Evolutionary conservation across 2,113 vertebrate species (phyloP).

Genomic region (Aldabrachelys gigantea): DNA sequence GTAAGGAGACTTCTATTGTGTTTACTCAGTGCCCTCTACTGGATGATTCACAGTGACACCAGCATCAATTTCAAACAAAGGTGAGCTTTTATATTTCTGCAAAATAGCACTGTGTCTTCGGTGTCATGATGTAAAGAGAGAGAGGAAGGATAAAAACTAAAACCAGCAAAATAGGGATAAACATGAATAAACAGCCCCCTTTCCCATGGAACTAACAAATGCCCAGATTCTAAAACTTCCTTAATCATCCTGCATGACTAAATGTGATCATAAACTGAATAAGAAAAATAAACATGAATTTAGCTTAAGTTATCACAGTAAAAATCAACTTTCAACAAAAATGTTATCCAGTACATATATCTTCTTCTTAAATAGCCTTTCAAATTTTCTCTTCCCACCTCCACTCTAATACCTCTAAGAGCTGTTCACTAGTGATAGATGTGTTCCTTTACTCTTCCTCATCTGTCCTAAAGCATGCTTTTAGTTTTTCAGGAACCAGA

Average conservation of each 20-base stretch:
- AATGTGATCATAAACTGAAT: constrained; percentile 56
- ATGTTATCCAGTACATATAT: not conserved
- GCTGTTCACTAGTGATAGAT: not conserved
- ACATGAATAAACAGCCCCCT: constrained; percentile 36
- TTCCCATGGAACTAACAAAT: constrained; percentile 15
- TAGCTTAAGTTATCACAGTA: constrained; percentile 54
- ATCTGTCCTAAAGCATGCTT: constrained; percentile 1
- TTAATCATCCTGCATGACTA: constrained; percentile 19
- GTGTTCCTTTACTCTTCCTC: not conserved
- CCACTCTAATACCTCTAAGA: constrained; percentile 32
- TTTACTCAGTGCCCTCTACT: not conserved
- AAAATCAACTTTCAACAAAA: constrained; percentile 45
- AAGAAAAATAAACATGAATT: constrained; percentile 55
- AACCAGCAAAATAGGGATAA: not conserved
- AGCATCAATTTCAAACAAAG: constrained; percentile 32
- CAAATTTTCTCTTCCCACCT: constrained; percentile 28
- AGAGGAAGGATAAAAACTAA: constrained; percentile 30
- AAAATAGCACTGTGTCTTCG: constrained; percentile 52
- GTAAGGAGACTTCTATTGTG: not conserved
- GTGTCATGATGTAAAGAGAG: constrained; percentile 49
- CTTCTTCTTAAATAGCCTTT: constrained; percentile 52
- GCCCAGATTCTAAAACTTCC: constrained; percentile 14
- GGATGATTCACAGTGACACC: not conserved
- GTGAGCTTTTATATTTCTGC: not conserved
- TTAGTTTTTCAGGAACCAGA: constrained; percentile 7